Percentiles rank a stretch among this genome's conserved stretches.
Conservation (phyloP, 2,888 invertebrate genomes). For the Merodon equestris region DNA sequence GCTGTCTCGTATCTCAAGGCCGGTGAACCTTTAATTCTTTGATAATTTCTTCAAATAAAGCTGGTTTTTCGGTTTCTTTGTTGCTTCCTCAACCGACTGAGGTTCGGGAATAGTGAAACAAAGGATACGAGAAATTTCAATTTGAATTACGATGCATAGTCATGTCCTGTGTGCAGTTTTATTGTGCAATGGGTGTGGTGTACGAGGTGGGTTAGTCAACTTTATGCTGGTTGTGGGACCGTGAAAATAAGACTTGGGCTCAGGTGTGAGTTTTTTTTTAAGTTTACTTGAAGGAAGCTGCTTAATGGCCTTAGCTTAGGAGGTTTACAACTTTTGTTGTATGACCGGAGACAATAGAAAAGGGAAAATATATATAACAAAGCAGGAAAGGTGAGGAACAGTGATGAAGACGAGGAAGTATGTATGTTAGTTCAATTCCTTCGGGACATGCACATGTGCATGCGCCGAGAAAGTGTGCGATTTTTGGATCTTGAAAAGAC, state of each 20-base stretch:
- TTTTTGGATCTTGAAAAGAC: conserved; percentile 28
- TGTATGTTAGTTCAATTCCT: conserved; percentile 34
- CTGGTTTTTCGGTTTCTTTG: conserved; percentile 17
- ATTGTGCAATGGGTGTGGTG: conserved; percentile 4
- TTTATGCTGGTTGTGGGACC: not conserved
- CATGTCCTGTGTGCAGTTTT: conserved; percentile 54
- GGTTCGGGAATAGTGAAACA: not conserved
- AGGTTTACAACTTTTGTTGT: conserved; percentile 43
- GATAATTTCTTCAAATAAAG: conserved; percentile 42
- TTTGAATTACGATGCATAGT: conserved; percentile 58
- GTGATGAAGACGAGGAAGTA: conserved; percentile 1
- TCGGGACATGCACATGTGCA: conserved; percentile 61
- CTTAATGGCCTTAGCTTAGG: conserved; percentile 50
- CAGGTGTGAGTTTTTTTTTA: conserved; percentile 53
- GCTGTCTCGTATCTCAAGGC: conserved; percentile 13
- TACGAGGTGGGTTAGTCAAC: conserved; percentile 29
- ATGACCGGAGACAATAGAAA: conserved; percentile 8
- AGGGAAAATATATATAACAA: not conserved
- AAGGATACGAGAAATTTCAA: conserved; percentile 30
- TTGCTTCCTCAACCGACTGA: not conserved
- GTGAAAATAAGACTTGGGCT: conserved; percentile 28
- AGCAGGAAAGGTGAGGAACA: not conserved
- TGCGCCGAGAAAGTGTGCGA: conserved; percentile 35
- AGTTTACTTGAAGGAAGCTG: conserved; percentile 29
- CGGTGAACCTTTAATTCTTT: conserved; percentile 49